A percentile compares a stretch with the other conserved stretches of the same genome.
These are phyloP conservation scores for Microchrysa polita DNA, from an alignment of 2,888 invertebrate genomes.

Conservation along the genomic window DNA sequence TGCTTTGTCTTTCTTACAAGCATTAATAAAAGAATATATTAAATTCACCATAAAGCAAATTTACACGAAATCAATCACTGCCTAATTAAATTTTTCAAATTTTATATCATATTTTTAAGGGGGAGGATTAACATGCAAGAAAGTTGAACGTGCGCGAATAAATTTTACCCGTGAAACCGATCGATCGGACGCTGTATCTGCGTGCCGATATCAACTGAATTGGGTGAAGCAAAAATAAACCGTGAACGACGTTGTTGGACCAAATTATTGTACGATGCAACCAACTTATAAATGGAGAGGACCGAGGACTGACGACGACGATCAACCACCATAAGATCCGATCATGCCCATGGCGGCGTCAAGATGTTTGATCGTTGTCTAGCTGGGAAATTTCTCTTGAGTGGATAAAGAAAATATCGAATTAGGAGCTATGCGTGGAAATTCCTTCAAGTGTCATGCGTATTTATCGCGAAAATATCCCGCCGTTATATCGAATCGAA, in stretches of 20 bases:
- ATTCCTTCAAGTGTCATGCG: neutral
- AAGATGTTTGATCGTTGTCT: slow-evolving; percentile 20
- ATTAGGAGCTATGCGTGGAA: neutral
- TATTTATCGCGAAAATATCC: neutral
- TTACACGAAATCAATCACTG: neutral
- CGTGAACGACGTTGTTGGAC: slow-evolving; percentile 20
- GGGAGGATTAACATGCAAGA: neutral
- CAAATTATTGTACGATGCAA: neutral
- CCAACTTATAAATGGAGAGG: slow-evolving; percentile 20
- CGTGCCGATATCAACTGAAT: slow-evolving; percentile 53
- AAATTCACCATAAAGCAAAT: neutral
- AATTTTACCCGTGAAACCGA: slow-evolving; percentile 51
- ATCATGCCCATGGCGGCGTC: slow-evolving; percentile 30
- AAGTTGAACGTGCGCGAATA: slow-evolving; percentile 28
- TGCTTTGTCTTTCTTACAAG: neutral
- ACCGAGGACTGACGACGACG: slow-evolving; percentile 22
- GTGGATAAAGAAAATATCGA: neutral
- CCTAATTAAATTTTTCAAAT: neutral
- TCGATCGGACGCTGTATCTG: slow-evolving; percentile 53
- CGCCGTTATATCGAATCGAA: too few relatives aligned
- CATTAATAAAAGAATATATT: neutral
- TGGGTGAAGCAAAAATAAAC: slow-evolving; percentile 46
- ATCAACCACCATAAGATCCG: slow-evolving; percentile 8
- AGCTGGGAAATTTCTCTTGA: slow-evolving; percentile 10
- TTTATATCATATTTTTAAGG: neutral